Percentiles rank a stretch among this genome's conserved stretches.
These are phyloP conservation scores for Eurois occulta DNA, from an alignment of 2,888 invertebrate species.

Conservation along the genomic window DNA sequence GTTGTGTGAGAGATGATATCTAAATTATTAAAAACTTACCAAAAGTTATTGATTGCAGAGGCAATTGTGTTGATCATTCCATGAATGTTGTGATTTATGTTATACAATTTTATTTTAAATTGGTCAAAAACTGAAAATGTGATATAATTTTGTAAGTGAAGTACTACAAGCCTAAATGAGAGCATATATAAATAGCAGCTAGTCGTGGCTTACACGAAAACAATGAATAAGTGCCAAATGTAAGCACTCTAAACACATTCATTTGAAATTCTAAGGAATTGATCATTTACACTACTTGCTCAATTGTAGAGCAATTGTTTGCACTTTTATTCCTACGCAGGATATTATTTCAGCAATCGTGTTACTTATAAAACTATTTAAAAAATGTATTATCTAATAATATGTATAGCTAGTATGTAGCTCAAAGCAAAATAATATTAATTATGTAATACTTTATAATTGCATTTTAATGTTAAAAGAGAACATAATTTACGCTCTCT, in stretches of 20 bases:
- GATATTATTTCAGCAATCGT: constrained; percentile 59
- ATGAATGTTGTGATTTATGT: constrained; percentile 77
- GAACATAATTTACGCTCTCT: constrained; percentile 52
- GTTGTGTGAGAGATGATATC: constrained; percentile 78
- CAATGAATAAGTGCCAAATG: constrained; percentile 84
- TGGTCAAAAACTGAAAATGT: constrained; percentile 73
- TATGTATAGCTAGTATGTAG: constrained; percentile 46
- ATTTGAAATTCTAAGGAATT: constrained; percentile 73
- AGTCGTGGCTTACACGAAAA: constrained; percentile 79
- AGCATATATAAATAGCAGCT: constrained; percentile 75
- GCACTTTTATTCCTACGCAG: constrained; percentile 66
- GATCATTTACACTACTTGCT: constrained; percentile 69
- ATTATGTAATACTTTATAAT: constrained; percentile 51
- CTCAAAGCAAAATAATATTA: constrained; percentile 64
- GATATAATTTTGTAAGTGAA: constrained; percentile 76
- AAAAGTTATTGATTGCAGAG: constrained; percentile 64
- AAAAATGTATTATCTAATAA: constrained; percentile 57
- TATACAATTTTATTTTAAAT: constrained; percentile 67
- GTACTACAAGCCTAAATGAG: constrained; percentile 58
- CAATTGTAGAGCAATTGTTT: constrained; percentile 68
- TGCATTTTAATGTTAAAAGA: constrained; percentile 57
- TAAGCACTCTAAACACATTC: constrained; percentile 78
- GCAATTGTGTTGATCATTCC: constrained; percentile 76
- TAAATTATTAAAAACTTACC: constrained; percentile 72
- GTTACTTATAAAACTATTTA: constrained; percentile 55